phyloP scores from a whole-genome alignment of 1,140 invertebrate species.

The Metaphire vulgaris region DNA sequence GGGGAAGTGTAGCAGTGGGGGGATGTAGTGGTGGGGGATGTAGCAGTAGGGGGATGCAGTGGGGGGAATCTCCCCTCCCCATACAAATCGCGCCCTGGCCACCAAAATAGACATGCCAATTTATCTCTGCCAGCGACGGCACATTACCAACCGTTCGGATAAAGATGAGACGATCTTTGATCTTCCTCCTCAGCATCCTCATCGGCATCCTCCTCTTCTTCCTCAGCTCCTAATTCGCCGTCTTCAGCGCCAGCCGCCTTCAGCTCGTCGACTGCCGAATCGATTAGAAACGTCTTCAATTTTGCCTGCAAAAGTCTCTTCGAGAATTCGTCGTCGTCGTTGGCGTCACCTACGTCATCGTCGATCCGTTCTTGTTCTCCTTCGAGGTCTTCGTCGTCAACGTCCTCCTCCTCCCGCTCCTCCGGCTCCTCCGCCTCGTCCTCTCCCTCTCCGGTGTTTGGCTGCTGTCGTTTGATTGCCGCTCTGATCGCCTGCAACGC shows the following conservation, averaged over 20 bases:
- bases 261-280: neutral
- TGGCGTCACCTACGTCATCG: neutral
- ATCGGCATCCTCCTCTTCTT: neutral
- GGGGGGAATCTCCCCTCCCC: no score
- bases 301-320: slow-evolving; percentile 27
- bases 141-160: no score
- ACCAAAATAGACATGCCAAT: no score
- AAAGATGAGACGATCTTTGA: no score
- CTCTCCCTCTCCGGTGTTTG: slow-evolving; percentile 36
- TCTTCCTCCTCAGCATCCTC: neutral
- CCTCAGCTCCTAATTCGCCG: neutral
- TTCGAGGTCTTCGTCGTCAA: slow-evolving; percentile 25
- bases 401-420: slow-evolving; percentile 30
- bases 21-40: no score
- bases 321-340: slow-evolving; percentile 31
- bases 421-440: slow-evolving; percentile 32
- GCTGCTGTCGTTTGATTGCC: slow-evolving; percentile 32
- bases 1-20: no score
- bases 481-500: neutral
- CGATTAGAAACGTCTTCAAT: neutral
- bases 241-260: neutral
- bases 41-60: no score
- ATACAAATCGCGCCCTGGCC: no score
- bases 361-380: neutral
- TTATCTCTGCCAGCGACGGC: no score